phyloP scores from a whole-genome alignment of 2,797 vertebrate genomes.

The Sebastes vulpes region DNA sequence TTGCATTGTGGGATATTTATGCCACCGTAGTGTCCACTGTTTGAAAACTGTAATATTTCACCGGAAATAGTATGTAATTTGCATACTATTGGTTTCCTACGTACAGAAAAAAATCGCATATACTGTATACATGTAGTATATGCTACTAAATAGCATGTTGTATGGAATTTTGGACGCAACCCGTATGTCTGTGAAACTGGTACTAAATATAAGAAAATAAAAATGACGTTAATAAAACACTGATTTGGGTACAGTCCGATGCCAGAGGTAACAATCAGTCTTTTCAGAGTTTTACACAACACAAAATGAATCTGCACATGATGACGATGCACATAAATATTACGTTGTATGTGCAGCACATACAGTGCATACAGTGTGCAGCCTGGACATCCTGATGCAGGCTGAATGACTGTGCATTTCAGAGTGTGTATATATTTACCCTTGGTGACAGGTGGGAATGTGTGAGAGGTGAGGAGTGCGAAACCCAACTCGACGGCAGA shows the following conservation, averaged over 20 bases:
- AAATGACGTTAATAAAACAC: neutral
- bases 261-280: neutral
- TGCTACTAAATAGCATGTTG: too few species aligned
- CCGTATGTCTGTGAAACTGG: neutral
- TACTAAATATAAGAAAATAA: neutral
- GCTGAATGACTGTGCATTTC: slow-evolving; percentile 66
- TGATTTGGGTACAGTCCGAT: neutral
- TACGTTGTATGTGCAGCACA: neutral
- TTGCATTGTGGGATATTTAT: too few species aligned
- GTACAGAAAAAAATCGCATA: fast-evolving
- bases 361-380: neutral
- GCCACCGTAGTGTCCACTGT: too few species aligned
- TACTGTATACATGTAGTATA: too few species aligned
- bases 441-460: slow-evolving; percentile 89
- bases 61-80: too few species aligned
- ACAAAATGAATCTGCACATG: neutral
- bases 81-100: too few species aligned
- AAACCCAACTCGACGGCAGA: slow-evolving; percentile 80
- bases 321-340: neutral
- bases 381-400: slow-evolving; percentile 14
- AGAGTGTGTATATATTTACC: slow-evolving; percentile 85
- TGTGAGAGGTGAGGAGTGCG: slow-evolving; percentile 83
- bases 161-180: too few species aligned
- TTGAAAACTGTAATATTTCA: too few species aligned
- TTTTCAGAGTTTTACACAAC: neutral